Percentiles rank a stretch among this genome's conserved stretches.
phyloP scores from a whole-genome alignment of 1,140 invertebrate species.

The Triops longicaudatus region DNA sequence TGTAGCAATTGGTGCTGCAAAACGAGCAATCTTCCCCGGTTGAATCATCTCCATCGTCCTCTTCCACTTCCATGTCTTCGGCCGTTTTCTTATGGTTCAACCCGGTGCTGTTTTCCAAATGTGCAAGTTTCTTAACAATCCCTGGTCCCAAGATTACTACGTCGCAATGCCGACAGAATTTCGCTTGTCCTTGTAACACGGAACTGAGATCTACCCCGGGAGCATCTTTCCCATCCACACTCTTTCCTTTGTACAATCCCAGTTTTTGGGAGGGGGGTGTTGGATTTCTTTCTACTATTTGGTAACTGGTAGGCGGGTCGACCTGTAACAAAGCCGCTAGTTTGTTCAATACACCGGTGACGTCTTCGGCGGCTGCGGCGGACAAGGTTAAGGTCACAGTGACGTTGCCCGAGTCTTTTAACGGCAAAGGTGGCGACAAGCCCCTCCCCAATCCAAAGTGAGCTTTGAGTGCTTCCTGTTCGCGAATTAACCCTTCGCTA shows the following conservation, averaged over 20 bases:
- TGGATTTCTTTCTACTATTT: constrained; percentile 68
- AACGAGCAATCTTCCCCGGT: constrained; percentile 64
- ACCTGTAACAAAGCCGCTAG: constrained; percentile 86
- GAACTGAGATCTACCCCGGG: constrained; percentile 76
- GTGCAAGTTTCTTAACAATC: constrained; percentile 68
- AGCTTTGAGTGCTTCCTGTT: constrained; percentile 40
- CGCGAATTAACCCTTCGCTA: background rate
- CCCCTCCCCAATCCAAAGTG: constrained; percentile 30
- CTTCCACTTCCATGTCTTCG: background rate
- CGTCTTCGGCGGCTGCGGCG: constrained; percentile 81
- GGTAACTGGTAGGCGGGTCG: constrained; percentile 71
- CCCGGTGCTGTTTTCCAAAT: constrained; percentile 48
- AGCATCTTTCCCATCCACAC: constrained; percentile 75
- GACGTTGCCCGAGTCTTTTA: constrained; percentile 70
- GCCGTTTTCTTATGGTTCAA: background rate
- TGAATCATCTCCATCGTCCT: constrained; percentile 48
- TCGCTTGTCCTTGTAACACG: constrained; percentile 67
- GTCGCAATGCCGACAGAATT: constrained; percentile 86
- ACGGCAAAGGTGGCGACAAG: constrained; percentile 47
- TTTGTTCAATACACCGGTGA: constrained; percentile 77
- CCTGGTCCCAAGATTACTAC: constrained; percentile 71
- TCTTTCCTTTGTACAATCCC: constrained; percentile 66
- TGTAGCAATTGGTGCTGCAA: constrained; percentile 75
- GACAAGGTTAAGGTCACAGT: constrained; percentile 86
- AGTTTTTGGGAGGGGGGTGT: constrained; percentile 70